These are phyloP conservation scores for Drosophila pachea DNA, from an alignment of 1,140 invertebrate genomes.

Conservation along the genomic window DNA sequence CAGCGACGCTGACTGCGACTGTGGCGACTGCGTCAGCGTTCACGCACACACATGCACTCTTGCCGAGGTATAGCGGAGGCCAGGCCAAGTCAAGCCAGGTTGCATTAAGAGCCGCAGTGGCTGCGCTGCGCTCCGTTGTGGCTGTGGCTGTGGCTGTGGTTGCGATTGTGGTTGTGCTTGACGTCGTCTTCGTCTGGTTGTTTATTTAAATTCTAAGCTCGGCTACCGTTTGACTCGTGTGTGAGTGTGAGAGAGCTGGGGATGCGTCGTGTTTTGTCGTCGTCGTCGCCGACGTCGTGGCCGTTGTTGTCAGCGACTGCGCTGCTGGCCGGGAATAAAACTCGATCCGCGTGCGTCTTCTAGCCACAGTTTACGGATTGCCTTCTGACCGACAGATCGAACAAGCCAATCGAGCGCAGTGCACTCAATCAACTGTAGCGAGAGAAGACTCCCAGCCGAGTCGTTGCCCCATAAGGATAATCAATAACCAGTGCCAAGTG, in stretches of 20 bases:
- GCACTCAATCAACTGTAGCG: conserved; percentile 65
- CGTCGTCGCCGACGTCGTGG: conserved; percentile 26
- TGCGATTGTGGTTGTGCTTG: conserved; percentile 20
- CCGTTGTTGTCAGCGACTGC: conserved; percentile 45
- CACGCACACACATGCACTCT: conserved; percentile 7
- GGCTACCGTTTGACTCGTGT: conserved; percentile 55
- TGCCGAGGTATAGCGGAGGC: conserved; percentile 10
- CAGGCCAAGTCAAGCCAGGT: conserved; percentile 32
- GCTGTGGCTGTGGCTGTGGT: conserved; percentile 14
- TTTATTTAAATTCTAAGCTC: conserved; percentile 78
- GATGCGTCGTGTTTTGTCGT: conserved; percentile 45
- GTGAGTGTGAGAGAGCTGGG: not conserved
- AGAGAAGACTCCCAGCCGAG: conserved; percentile 11
- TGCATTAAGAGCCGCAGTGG: conserved; percentile 33
- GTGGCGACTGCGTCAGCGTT: conserved; percentile 23
- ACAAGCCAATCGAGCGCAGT: conserved; percentile 74
- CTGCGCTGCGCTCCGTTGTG: conserved; percentile 34
- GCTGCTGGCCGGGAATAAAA: conserved; percentile 78
- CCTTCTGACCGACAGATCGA: conserved; percentile 78
- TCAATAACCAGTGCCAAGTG: conserved; percentile 19
- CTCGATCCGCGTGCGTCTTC: conserved; percentile 78
- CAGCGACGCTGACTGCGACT: conserved; percentile 13
- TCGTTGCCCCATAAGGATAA: conserved; percentile 42
- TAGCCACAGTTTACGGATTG: conserved; percentile 79
- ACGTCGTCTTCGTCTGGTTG: conserved; percentile 52